Conservation (phyloP, 2,113 vertebrate genomes). For the Delphinapterus leucas region DNA sequence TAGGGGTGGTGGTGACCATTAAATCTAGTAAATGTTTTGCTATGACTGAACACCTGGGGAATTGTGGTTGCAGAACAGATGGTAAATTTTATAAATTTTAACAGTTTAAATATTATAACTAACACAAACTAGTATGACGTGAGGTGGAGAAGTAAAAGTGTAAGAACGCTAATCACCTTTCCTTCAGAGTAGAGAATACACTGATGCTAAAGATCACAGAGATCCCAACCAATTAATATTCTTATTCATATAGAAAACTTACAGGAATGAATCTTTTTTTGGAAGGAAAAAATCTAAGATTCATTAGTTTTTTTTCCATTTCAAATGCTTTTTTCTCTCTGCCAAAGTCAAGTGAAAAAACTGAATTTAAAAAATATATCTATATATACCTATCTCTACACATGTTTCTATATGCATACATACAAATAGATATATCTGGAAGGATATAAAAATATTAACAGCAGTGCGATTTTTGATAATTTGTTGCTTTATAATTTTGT, state of each 20-base stretch:
- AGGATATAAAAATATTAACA: not conserved
- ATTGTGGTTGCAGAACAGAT: constrained; percentile 13
- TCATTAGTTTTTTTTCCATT: not conserved
- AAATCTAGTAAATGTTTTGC: constrained; percentile 9
- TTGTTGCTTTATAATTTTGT: not conserved
- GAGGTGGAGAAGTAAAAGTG: not conserved
- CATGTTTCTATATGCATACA: not conserved
- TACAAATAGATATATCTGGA: not conserved
- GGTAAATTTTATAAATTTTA: constrained; percentile 44
- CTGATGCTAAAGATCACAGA: not conserved
- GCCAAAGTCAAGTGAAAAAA: not conserved
- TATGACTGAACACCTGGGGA: constrained; percentile 47
- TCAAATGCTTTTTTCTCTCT: not conserved
- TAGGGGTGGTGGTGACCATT: not conserved
- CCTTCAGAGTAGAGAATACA: not conserved
- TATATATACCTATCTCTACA: not conserved
- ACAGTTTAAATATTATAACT: constrained; percentile 20
- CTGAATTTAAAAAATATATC: not conserved
- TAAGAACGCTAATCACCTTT: not conserved
- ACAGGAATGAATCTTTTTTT: not conserved
- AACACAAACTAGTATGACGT: constrained; percentile 31
- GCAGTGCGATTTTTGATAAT: not conserved
- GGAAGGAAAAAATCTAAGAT: not conserved
- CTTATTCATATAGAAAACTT: not conserved
- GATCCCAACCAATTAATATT: not conserved